Percentiles rank a stretch among this genome's conserved stretches.
Evolutionary conservation across 2,113 vertebrate species (phyloP).

Genomic region (Anthoscopus minutus): DNA sequence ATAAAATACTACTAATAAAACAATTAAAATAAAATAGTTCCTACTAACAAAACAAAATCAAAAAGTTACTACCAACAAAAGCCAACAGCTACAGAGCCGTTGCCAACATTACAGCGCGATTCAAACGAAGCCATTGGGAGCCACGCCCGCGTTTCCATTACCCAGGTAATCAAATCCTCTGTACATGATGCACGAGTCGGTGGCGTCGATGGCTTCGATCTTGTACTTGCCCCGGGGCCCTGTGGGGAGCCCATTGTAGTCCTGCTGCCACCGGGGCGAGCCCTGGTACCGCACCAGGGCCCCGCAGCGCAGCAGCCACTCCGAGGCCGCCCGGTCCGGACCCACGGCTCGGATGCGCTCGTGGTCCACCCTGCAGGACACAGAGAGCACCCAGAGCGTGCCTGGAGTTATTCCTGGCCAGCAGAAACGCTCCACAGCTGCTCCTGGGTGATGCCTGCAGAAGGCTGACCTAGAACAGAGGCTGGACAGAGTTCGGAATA

Average conservation of each 20-base stretch:
- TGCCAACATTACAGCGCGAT: no score
- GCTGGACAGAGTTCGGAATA: no score
- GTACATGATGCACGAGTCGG: slow-evolving; percentile 93
- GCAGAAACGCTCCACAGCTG: no score
- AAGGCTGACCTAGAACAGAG: no score
- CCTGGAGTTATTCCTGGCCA: fast-evolving
- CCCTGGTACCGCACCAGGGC: slow-evolving; percentile 84
- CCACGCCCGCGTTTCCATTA: slow-evolving; percentile 20
- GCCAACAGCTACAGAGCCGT: no score
- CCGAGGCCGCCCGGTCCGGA: slow-evolving; percentile 87
- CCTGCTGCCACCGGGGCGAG: slow-evolving; percentile 85
- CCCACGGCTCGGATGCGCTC: slow-evolving; percentile 85
- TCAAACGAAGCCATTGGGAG: neutral
- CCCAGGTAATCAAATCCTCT: slow-evolving; percentile 89
- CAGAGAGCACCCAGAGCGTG: neutral
- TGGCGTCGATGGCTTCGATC: slow-evolving; percentile 90
- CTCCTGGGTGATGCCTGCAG: no score
- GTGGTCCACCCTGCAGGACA: slow-evolving; percentile 82
- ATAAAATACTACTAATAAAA: no score
- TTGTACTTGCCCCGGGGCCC: slow-evolving; percentile 81
- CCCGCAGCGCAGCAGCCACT: slow-evolving; percentile 94
- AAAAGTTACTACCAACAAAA: no score
- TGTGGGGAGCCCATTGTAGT: slow-evolving; percentile 89
- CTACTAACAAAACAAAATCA: no score
- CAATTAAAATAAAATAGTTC: no score